These are phyloP conservation scores for Glaucomys volans DNA, from an alignment of 2,113 vertebrate species.

Conservation along the genomic window DNA sequence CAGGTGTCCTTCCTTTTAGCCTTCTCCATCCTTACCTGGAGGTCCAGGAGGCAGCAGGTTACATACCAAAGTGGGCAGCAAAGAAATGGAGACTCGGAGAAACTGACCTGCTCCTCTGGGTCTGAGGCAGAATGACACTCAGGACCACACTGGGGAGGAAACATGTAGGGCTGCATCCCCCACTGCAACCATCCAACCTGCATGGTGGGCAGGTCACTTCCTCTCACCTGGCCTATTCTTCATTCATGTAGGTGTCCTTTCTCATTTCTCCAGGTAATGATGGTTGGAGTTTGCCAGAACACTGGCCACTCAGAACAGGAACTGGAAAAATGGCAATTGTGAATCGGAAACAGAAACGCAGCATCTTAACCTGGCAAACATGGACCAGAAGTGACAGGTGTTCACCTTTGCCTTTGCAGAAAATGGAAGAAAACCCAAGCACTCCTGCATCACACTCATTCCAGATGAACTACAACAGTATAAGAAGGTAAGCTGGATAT, in stretches of 20 bases:
- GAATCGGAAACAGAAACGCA: constrained; percentile 33
- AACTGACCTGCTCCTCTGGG: background rate
- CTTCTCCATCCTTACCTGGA: background rate
- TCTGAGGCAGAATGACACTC: background rate
- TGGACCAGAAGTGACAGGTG: background rate
- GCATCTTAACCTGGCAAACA: background rate
- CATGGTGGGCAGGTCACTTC: background rate
- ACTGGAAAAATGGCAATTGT: background rate
- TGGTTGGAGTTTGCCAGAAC: background rate
- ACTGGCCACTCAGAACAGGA: background rate
- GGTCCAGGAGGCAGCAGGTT: too few relatives aligned
- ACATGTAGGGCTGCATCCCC: too few relatives aligned
- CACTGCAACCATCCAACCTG: background rate
- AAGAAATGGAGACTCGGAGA: background rate
- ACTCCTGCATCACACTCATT: background rate
- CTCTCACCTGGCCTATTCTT: background rate
- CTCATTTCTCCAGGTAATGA: background rate
- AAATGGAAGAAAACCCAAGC: constrained; percentile 18
- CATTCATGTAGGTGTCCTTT: background rate
- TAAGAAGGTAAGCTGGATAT: background rate
- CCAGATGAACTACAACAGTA: background rate
- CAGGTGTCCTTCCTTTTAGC: background rate
- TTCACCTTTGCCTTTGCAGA: constrained; percentile 14
- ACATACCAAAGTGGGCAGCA: background rate
- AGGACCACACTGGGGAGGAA: rapidly evolving